Percentiles rank a stretch among this genome's conserved stretches.
These are phyloP conservation scores for Chionomys nivalis DNA, from an alignment of 2,113 vertebrate species.

Conservation along the genomic window DNA sequence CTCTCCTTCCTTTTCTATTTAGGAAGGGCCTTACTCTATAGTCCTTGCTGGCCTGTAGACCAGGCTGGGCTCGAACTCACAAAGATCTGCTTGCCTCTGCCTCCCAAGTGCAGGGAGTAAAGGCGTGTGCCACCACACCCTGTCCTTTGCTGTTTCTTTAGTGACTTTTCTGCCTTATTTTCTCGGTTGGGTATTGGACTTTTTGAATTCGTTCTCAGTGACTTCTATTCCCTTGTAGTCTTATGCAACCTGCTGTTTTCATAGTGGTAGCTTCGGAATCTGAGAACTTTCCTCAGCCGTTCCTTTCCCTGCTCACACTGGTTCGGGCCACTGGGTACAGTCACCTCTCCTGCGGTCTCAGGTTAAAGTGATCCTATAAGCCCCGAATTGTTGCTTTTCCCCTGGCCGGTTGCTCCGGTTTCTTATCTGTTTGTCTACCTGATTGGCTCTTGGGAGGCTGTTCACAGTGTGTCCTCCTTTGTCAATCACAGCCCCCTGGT, in stretches of 20 bases:
- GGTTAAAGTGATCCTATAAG: not conserved
- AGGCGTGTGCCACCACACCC: not conserved
- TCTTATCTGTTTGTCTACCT: conserved; percentile 23
- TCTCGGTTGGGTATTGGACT: not conserved
- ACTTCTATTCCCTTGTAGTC: not conserved
- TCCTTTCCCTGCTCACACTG: not conserved
- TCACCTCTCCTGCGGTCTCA: not conserved
- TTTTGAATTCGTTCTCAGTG: not conserved
- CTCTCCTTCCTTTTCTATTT: not conserved
- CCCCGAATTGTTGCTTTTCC: not conserved
- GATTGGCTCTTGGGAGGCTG: not conserved
- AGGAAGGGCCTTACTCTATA: not conserved
- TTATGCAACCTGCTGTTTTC: not conserved
- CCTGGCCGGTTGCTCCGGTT: conserved; percentile 25
- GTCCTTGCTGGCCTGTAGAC: not conserved
- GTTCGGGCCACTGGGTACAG: not conserved
- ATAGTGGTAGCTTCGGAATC: not conserved
- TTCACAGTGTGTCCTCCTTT: not conserved
- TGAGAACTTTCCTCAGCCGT: not conserved
- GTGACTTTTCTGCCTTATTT: not conserved
- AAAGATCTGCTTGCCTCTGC: not conserved
- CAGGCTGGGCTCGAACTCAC: not conserved
- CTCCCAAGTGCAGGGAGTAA: not conserved
- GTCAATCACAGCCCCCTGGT: not conserved
- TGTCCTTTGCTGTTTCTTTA: not conserved